phyloP scores from a whole-genome alignment of 1,140 invertebrate species.

The Proales similis region DNA sequence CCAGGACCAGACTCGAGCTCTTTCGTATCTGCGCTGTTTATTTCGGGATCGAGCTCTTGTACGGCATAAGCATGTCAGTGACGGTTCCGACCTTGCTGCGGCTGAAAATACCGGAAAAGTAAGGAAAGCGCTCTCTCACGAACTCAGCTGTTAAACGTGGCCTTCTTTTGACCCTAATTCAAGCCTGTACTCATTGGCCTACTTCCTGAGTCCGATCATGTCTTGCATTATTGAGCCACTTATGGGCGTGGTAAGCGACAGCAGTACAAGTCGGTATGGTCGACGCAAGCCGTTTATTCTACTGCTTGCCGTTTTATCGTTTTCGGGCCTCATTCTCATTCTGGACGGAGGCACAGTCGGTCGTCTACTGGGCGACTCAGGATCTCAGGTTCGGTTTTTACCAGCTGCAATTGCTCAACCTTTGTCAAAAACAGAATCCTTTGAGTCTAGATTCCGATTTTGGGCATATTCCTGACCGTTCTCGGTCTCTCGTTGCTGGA shows the following conservation, averaged over 20 bases:
- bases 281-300: slow-evolving; percentile 54
- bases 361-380: slow-evolving; percentile 21
- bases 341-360: slow-evolving; percentile 9
- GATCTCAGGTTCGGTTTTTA: too few relatives aligned
- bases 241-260: slow-evolving; percentile 46
- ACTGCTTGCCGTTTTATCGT: slow-evolving; percentile 19
- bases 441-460: slow-evolving; percentile 20
- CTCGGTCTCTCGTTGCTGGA: slow-evolving; percentile 19
- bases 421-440: too few relatives aligned
- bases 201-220: slow-evolving; percentile 30
- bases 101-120: slow-evolving; percentile 32
- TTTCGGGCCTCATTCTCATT: not conserved
- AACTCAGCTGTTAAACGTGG: too few relatives aligned
- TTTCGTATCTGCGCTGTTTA: slow-evolving; percentile 22
- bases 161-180: not conserved
- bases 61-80: slow-evolving; percentile 14
- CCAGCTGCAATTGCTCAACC: too few relatives aligned
- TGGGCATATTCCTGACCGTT: slow-evolving; percentile 10
- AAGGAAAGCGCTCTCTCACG: too few relatives aligned
- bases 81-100: slow-evolving; percentile 30
- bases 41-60: slow-evolving; percentile 36
- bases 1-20: not conserved
- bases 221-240: slow-evolving; percentile 27
- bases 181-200: slow-evolving; percentile 33
- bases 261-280: slow-evolving; percentile 44